Percentiles rank a stretch among this genome's conserved stretches.
phyloP scores from a whole-genome alignment of 1,140 invertebrate species.

The Andrena cerasifolii region DNA sequence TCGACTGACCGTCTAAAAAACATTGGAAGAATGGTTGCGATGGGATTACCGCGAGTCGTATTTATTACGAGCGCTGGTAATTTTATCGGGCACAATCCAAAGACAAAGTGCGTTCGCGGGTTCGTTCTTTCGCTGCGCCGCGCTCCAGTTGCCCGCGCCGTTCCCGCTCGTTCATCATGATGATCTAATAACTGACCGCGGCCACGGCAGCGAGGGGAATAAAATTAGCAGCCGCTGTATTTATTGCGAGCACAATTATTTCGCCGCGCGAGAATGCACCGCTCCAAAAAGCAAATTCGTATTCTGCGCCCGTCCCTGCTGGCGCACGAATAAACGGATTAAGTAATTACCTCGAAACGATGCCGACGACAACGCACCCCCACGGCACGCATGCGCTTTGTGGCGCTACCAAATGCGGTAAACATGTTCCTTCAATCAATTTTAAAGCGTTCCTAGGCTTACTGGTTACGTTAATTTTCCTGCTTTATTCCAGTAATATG shows the following conservation, averaged over 20 bases:
- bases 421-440: not conserved
- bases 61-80: constrained; percentile 17
- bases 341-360: constrained; percentile 38
- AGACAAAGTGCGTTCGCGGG: constrained; percentile 9
- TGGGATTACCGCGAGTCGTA: constrained; percentile 2
- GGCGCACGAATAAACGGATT: constrained; percentile 37
- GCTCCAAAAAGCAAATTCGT: constrained; percentile 10
- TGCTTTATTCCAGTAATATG: too few species aligned
- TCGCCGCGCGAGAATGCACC: constrained; percentile 4
- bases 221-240: constrained; percentile 34
- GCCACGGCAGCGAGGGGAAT: constrained; percentile 27
- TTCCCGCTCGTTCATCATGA: constrained; percentile 25
- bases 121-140: not conserved
- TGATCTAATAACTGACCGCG: constrained; percentile 47
- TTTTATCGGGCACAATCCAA: constrained; percentile 23
- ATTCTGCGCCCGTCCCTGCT: constrained; percentile 13
- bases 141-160: not conserved
- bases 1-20: constrained; percentile 10
- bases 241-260: constrained; percentile 41
- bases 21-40: not conserved
- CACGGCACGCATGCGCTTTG: constrained; percentile 4
- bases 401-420: not conserved
- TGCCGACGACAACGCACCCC: constrained; percentile 28
- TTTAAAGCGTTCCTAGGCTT: not conserved
- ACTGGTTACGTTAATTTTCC: too few species aligned